Evolutionary conservation across 2,888 invertebrate genomes (phyloP).

Genomic region (Automeris io): DNA sequence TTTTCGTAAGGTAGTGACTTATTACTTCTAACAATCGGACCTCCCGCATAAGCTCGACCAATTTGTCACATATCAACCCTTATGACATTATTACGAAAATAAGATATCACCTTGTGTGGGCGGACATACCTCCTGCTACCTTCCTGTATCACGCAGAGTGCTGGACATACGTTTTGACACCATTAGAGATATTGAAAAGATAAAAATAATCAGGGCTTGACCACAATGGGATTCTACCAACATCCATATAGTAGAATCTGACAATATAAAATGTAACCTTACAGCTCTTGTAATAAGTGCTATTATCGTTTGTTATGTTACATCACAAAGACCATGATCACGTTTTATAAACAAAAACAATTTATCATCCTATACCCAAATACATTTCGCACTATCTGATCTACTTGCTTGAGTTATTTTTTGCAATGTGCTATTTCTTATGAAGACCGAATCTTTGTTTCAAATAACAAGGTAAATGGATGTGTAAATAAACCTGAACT

Average conservation of each 20-base stretch:
- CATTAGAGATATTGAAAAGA: conserved; percentile 58
- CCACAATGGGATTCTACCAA: conserved; percentile 43
- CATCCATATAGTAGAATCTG: conserved; percentile 12
- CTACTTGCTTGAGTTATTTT: conserved; percentile 59
- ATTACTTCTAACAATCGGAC: conserved; percentile 49
- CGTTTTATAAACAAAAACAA: conserved; percentile 37
- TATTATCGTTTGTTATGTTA: conserved; percentile 6
- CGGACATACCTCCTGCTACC: conserved; percentile 54
- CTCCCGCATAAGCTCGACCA: conserved; percentile 48
- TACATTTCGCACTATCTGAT: conserved; percentile 67
- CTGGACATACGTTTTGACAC: conserved; percentile 72
- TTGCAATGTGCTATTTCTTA: conserved; percentile 57
- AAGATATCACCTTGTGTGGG: conserved; percentile 69
- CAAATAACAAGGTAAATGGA: conserved; percentile 40
- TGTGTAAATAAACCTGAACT: conserved; percentile 64
- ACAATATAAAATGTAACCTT: conserved; percentile 21
- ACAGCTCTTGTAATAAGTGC: neutral
- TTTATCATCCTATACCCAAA: conserved; percentile 57
- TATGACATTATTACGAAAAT: conserved; percentile 48
- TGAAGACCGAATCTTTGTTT: conserved; percentile 60
- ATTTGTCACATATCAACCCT: conserved; percentile 61
- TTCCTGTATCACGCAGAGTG: conserved; percentile 70
- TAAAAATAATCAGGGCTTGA: conserved; percentile 69
- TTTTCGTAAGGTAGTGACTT: conserved; percentile 32
- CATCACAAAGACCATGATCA: neutral